These are phyloP conservation scores for Hirtodrosophila histrioides DNA, from an alignment of 2,888 invertebrate genomes.

Conservation along the genomic window DNA sequence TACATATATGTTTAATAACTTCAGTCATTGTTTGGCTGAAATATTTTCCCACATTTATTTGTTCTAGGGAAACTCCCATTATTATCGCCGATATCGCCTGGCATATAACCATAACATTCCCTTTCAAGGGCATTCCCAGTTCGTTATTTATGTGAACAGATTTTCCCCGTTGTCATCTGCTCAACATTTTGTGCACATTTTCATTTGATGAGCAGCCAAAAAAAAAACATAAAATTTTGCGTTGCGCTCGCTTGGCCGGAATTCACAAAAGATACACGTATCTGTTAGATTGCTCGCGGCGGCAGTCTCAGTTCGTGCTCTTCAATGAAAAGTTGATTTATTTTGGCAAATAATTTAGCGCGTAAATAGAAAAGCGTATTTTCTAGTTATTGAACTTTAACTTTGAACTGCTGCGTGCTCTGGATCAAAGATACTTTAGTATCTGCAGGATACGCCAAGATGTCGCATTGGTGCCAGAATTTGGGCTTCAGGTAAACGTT, in stretches of 20 bases:
- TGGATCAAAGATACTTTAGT: background rate
- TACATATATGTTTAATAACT: constrained; percentile 4
- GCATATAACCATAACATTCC: background rate
- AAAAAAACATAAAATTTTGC: constrained; percentile 11
- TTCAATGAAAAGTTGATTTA: constrained; percentile 62
- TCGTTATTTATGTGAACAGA: constrained; percentile 20
- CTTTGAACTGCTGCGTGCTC: background rate
- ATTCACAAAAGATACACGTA: constrained; percentile 5
- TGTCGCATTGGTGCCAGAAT: constrained; percentile 67
- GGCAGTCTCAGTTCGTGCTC: constrained; percentile 50
- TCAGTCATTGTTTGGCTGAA: constrained; percentile 20
- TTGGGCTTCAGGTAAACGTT: constrained; percentile 69
- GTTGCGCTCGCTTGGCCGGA: constrained; percentile 16
- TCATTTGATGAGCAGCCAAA: constrained; percentile 30
- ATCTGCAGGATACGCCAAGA: constrained; percentile 9
- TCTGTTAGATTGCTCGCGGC: constrained; percentile 3
- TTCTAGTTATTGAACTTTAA: constrained; percentile 18
- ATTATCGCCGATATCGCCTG: constrained; percentile 9
- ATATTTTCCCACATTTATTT: constrained; percentile 46
- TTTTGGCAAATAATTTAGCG: constrained; percentile 30
- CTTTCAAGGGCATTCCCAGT: constrained; percentile 48
- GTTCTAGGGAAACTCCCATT: constrained; percentile 22
- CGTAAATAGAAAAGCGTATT: constrained; percentile 24
- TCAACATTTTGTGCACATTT: constrained; percentile 27
- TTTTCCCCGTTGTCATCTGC: constrained; percentile 24